Conservation (phyloP, 2,113 vertebrate genomes). For the Calidris pygmaea region DNA sequence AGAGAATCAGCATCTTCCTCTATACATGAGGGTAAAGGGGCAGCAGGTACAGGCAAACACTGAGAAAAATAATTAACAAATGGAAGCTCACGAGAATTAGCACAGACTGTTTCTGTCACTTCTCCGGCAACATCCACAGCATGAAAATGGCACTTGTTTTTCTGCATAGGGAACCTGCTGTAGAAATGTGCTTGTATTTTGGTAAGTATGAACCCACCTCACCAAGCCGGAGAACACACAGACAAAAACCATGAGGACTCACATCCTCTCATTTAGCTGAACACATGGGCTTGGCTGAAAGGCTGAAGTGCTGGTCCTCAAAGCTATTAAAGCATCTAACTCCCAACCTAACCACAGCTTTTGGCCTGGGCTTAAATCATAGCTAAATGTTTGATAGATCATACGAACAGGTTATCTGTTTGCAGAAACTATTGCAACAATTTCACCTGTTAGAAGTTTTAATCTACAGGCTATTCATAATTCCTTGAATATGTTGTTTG, state of each 20-base stretch:
- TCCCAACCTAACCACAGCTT: not conserved
- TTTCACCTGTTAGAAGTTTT: not conserved
- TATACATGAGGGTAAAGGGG: not conserved
- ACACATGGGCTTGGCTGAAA: rapidly evolving
- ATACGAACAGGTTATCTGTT: not conserved
- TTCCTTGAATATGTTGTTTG: not conserved
- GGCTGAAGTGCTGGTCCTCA: not conserved
- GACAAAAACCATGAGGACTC: not conserved
- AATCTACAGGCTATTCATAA: not conserved
- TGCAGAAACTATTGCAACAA: not conserved
- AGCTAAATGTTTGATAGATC: not conserved
- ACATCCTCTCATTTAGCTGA: not conserved
- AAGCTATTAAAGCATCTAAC: not conserved
- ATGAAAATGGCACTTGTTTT: not conserved
- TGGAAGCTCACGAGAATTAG: not conserved
- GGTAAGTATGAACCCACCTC: not conserved
- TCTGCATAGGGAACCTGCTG: not conserved
- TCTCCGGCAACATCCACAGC: not conserved
- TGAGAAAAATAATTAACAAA: not conserved
- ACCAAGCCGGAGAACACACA: not conserved
- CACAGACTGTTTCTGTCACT: not conserved
- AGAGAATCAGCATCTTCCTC: not conserved
- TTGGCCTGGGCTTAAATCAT: not conserved
- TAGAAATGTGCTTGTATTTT: not conserved
- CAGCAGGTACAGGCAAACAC: not conserved